Percentiles rank a stretch among this genome's conserved stretches.
Conservation (phyloP, 2,888 invertebrate species). For the Neoscelio sp. region DNA sequence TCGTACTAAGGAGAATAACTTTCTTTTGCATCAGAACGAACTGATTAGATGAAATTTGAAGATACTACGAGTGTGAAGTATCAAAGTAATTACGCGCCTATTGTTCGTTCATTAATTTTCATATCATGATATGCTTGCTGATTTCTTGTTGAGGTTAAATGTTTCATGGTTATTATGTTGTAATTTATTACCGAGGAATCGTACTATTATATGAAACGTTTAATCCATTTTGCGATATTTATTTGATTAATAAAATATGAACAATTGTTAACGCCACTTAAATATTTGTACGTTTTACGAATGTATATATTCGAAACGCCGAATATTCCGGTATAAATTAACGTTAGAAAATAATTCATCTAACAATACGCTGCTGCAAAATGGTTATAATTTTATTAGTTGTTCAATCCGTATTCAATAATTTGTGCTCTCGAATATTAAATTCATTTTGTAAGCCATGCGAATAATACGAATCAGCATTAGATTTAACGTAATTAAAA, state of each 20-base stretch:
- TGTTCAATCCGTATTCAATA: slow-evolving; percentile 9
- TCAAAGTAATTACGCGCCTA: slow-evolving; percentile 38
- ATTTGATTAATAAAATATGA: slow-evolving; percentile 38
- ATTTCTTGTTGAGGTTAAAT: slow-evolving; percentile 60
- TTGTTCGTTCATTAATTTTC: slow-evolving; percentile 62
- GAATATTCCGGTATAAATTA: slow-evolving; percentile 7
- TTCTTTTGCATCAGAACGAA: not conserved
- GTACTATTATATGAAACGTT: slow-evolving; percentile 12
- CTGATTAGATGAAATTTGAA: slow-evolving; percentile 42
- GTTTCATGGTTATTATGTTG: slow-evolving; percentile 52
- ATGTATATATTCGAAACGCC: not conserved
- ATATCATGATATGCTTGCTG: slow-evolving; percentile 56
- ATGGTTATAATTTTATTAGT: slow-evolving; percentile 15
- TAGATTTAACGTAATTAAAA: slow-evolving; percentile 30
- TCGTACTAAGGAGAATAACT: not conserved
- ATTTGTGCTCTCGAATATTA: slow-evolving; percentile 20
- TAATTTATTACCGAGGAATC: slow-evolving; percentile 27
- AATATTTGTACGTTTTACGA: slow-evolving; percentile 8
- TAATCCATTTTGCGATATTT: slow-evolving; percentile 44
- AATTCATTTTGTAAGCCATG: slow-evolving; percentile 29
- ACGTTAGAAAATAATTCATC: slow-evolving; percentile 27
- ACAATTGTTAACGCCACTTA: not conserved
- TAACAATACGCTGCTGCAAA: slow-evolving; percentile 17
- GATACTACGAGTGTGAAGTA: slow-evolving; percentile 45
- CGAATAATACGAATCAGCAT: slow-evolving; percentile 22